Evolutionary conservation across 2,888 invertebrate species (phyloP).

Genomic region (Agapostemon virescens): DNA sequence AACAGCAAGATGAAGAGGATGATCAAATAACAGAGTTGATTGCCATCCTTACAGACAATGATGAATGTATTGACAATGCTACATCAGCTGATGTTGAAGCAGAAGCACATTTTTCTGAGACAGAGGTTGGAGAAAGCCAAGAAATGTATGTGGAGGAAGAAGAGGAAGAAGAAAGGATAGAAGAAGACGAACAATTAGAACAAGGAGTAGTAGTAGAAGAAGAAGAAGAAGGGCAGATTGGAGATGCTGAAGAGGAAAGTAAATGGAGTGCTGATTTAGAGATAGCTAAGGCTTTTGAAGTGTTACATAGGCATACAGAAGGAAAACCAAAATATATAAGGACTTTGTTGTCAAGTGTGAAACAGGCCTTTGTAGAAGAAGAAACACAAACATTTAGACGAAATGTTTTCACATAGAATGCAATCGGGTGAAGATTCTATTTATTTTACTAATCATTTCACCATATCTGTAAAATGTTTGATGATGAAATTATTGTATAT

Average conservation of each 20-base stretch:
- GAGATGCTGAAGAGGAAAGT: not conserved
- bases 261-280: not conserved
- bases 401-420: not conserved
- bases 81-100: not conserved
- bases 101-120: not conserved
- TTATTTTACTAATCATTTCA: no score
- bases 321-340: slow-evolving; percentile 1
- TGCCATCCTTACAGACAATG: not conserved
- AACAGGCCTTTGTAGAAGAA: not conserved
- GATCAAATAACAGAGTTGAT: not conserved
- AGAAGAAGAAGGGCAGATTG: not conserved
- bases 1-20: not conserved
- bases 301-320: not conserved
- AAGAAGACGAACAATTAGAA: not conserved
- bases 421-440: not conserved
- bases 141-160: not conserved
- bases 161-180: not conserved
- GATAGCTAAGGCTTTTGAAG: not conserved
- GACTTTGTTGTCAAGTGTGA: not conserved
- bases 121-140: not conserved
- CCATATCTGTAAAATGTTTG: no score
- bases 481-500: not conserved
- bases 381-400: not conserved
- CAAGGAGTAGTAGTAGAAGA: not conserved
- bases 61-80: not conserved